Base-by-base conservation (phyloP, 2,888 invertebrate genomes). In the Plagodis dolabraria region DNA sequence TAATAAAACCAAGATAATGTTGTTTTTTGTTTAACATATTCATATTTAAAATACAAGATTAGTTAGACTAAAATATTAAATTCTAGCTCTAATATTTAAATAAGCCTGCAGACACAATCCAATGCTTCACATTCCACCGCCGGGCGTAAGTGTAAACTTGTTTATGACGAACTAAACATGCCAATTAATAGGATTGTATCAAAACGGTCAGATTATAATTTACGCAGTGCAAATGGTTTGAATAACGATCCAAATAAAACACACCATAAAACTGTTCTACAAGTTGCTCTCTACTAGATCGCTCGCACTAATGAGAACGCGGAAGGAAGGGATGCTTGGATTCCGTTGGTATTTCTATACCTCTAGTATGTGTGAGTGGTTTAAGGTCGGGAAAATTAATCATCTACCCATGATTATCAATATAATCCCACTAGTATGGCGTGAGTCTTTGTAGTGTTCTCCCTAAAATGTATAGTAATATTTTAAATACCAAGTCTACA, bases 151-250 rank as follows among this genome's bases (percentile, higher is more conserved):
- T 4, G 22, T 12, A 40, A 7, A 5, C 12, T 43, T 35, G 12
- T 54, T 47, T 54, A 54, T 35, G 42, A 47, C 35, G 35, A 22
- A 33, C 35, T 54, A 42, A 53, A 47, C 43, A 8, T 43, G 54
- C 35, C 54, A 47, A 53, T 53, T 53, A 53, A 46, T 47, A 33
- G 12, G 42, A 42, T 33, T 42, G 40, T 40, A 54, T 40, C 38
- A 42, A 46, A 40, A 42, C 11, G 11, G 38, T n/a, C 34, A 10
- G 47, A 38, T 42, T 43, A 40, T 46, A 54, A 38, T 53, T 46
- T 46, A 53, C 38, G 46, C 33, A 33, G 53, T 38, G 46, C 53
- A 53, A 46, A 38, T 36, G 53, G 22, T 46, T 9, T 35, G 43
- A 44, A 52, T 45, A 53, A 53, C 46, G 34, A 47, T 5, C 12